Evolutionary conservation across 2,113 vertebrate genomes (phyloP).

Genomic region (Oncorhynchus tshawytscha): DNA sequence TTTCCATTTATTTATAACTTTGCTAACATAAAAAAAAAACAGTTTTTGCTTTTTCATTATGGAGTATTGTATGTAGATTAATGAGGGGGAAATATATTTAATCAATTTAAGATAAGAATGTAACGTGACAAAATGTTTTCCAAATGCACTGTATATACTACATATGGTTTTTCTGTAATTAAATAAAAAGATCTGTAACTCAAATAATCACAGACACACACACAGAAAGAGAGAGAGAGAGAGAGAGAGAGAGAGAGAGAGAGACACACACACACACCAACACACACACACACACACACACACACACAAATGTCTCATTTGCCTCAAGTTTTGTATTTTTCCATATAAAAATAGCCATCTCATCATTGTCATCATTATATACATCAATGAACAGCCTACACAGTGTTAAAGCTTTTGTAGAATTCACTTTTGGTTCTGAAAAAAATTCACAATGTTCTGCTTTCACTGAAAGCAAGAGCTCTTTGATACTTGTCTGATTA

Average conservation of each 20-base stretch:
- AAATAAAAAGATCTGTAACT: too few species aligned
- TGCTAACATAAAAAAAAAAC: too few species aligned
- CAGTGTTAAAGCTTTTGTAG: slow-evolving; percentile 6
- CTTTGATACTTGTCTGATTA: slow-evolving; percentile 68
- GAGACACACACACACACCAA: not conserved
- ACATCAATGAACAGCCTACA: slow-evolving; percentile 34
- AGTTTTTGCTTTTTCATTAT: too few species aligned
- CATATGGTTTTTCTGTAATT: too few species aligned
- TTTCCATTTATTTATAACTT: too few species aligned
- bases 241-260: not conserved
- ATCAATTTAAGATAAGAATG: too few species aligned
- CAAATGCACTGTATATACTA: too few species aligned
- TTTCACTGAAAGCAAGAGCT: slow-evolving; percentile 89
- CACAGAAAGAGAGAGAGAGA: too few species aligned
- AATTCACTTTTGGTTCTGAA: slow-evolving; percentile 24
- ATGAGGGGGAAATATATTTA: too few species aligned
- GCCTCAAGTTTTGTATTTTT: slow-evolving; percentile 45
- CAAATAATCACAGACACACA: too few species aligned
- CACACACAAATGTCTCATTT: slow-evolving; percentile 2
- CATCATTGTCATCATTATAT: slow-evolving; percentile 30
- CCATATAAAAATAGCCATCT: slow-evolving; percentile 58
- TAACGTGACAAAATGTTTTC: too few species aligned
- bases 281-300: not conserved
- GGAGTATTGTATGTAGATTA: too few species aligned
- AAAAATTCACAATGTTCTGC: slow-evolving; percentile 46